These are phyloP conservation scores for Dendrocincla tyrannina DNA, from an alignment of 2,797 vertebrate genomes.

Conservation along the genomic window DNA sequence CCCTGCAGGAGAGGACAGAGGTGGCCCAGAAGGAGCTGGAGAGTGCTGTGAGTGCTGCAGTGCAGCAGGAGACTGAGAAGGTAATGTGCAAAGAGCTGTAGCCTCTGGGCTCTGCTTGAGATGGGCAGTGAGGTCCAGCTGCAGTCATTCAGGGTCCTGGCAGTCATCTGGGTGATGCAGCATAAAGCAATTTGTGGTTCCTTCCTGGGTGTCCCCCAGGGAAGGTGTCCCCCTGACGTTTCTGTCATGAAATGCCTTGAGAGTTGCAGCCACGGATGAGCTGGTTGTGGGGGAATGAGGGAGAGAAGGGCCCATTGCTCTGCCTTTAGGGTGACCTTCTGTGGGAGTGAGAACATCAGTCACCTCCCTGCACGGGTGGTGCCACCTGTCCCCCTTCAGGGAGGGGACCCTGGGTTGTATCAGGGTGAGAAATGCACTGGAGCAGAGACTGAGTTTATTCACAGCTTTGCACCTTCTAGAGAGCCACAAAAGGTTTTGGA, in stretches of 20 bases:
- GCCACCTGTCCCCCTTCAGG: too few relatives aligned
- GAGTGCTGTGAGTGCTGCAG: conserved; percentile 82
- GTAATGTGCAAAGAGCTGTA: conserved; percentile 56
- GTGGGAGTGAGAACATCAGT: accelerated
- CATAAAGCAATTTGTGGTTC: neutral
- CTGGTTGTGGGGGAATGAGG: neutral
- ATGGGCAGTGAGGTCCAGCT: accelerated
- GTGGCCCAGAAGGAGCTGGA: conserved; percentile 84
- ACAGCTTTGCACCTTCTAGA: neutral
- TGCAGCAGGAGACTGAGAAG: conserved; percentile 93
- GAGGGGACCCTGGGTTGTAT: accelerated
- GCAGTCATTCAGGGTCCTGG: accelerated
- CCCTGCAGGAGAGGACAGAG: conserved; percentile 80
- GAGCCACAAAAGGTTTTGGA: neutral
- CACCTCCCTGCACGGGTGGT: neutral
- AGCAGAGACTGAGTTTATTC: neutral
- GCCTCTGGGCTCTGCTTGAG: neutral
- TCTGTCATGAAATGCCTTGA: accelerated
- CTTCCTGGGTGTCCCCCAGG: neutral
- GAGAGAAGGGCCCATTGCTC: neutral
- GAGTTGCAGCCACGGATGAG: neutral
- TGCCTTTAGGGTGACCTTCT: neutral
- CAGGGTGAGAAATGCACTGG: neutral
- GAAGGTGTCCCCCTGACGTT: accelerated
- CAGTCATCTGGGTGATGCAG: neutral